Evolutionary conservation across 2,888 invertebrate species (phyloP), one percentile per base, ranked within the genome.

Genomic region (Geotrupes spiniger): DNA sequence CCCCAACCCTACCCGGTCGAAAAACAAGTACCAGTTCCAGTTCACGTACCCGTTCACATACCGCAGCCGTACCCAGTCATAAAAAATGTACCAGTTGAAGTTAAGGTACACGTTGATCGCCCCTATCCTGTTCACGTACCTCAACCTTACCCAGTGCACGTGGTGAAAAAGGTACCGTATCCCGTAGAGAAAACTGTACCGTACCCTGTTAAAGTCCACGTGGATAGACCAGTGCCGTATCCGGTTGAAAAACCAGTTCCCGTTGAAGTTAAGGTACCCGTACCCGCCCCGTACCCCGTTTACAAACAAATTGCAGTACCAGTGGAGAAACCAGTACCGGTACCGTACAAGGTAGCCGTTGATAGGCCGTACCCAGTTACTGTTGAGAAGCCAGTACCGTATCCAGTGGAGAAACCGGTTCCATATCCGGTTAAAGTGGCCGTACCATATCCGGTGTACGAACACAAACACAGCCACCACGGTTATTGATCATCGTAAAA

Each of bases 1-100:
- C 87, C 87, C 59, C 80, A 81, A 60, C 87, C 87, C 61, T 88
- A 88, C 76, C 88, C 88, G 63, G 86, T 86, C 58, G 85, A 85
- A 70, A 86, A 85, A 76, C 83, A 76, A 68, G 82, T 85, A 63
- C 85, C 84, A 63, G 81, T 81, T 65, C 85, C 85, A 56, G 86
- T 86, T 6, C 87, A 86, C 70, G 87, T 87, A 28, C 84, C 81
- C 68, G 84, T 86, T 0, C 88, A 87, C 63, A 81, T 89, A 3
- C 85, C 85, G 58, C 87, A 84, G 70, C 87, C 84, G 53, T 87
- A 85, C 74, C 87, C 87, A 39, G 82, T 88, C 3, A 74, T 76
- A 60, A 80, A 79, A 58, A 82, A 84, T 62, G 80, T 89, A 49
- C 84, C 82, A 42, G 78, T 79, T 44, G 84, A 85, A 56, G 85